Base-by-base conservation (phyloP, 2,888 invertebrate genomes). In the Yponomeuta sedellus region DNA sequence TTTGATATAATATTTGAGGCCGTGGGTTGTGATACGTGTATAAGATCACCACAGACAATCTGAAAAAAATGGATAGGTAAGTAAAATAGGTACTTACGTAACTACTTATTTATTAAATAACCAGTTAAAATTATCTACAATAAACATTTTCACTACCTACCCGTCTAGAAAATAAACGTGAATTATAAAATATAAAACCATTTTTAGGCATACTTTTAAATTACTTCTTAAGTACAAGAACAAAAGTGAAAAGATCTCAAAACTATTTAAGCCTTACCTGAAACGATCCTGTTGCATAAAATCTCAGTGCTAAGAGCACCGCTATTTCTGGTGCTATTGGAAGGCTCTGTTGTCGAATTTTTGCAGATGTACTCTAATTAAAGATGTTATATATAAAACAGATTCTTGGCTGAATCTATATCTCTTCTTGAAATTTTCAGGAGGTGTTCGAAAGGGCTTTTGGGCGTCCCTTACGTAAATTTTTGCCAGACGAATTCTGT, bases 41-140 rank as follows among this genome's bases (percentile, higher is more conserved):
- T 59, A 22, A 59, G 59, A 59, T 59, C 59, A 59, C 59, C 59
- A 22, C 59, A 59, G 59, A 59, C 59, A 59, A 59, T 59, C 59
- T 59, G 59, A n/a, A 59, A 59, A 59, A n/a, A 56, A n/a, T n/a
- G n/a, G n/a, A n/a, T n/a, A n/a, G n/a, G n/a, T n/a, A n/a, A n/a
- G n/a, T n/a, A n/a, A n/a, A 56, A 5, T 56, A 56, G 56, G 6
- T 56, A 34, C 34, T 8, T 8, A 34, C 1, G 34, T 34, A 34
- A n/a, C n/a, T n/a, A n/a, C n/a, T n/a, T n/a, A n/a, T n/a, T n/a
- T n/a, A n/a, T n/a, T n/a, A n/a, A n/a, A n/a, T n/a, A n/a, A n/a
- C n/a, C n/a, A n/a, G n/a, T n/a, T n/a, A n/a, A n/a, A n/a, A n/a
- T n/a, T n/a, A n/a, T n/a, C n/a, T n/a, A n/a, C n/a, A n/a, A n/a